phyloP scores from a whole-genome alignment of 1,140 invertebrate species.

The Probaryconus sp. region DNA sequence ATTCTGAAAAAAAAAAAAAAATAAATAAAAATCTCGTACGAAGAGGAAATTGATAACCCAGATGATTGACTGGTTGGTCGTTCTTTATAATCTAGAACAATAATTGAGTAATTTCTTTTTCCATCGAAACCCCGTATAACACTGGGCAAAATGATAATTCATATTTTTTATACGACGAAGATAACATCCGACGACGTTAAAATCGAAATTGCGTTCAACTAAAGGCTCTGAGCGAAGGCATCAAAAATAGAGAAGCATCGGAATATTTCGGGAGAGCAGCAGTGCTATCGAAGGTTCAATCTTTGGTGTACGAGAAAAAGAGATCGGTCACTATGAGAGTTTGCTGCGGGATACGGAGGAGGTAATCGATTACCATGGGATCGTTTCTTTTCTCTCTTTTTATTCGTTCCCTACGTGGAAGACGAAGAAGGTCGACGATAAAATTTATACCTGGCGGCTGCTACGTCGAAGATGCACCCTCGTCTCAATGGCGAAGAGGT shows the following conservation, averaged over 20 bases:
- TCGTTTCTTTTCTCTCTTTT: constrained; percentile 65
- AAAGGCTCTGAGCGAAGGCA: constrained; percentile 39
- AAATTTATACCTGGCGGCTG: constrained; percentile 77
- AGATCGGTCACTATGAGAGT: constrained; percentile 73
- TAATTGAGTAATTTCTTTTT: constrained; percentile 1
- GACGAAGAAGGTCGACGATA: constrained; percentile 65
- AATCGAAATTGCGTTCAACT: constrained; percentile 51
- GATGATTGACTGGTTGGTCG: no score
- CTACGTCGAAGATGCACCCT: constrained; percentile 73
- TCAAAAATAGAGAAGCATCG: constrained; percentile 56
- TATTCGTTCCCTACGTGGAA: constrained; percentile 45
- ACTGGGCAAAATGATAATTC: constrained; percentile 29
- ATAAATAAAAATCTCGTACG: no score
- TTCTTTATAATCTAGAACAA: no score
- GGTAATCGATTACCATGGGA: constrained; percentile 76
- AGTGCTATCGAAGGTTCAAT: constrained; percentile 74
- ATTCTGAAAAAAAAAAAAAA: no score
- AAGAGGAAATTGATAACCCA: no score
- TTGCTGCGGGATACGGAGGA: constrained; percentile 70
- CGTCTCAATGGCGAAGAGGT: constrained; percentile 65
- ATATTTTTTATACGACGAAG: constrained; percentile 34
- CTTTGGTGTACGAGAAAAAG: constrained; percentile 67
- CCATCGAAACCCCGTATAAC: neutral
- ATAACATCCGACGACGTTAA: constrained; percentile 37
- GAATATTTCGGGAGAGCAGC: constrained; percentile 62